These are phyloP conservation scores for Sebastes schlegelii DNA, from an alignment of 2,113 vertebrate genomes.

Conservation along the genomic window DNA sequence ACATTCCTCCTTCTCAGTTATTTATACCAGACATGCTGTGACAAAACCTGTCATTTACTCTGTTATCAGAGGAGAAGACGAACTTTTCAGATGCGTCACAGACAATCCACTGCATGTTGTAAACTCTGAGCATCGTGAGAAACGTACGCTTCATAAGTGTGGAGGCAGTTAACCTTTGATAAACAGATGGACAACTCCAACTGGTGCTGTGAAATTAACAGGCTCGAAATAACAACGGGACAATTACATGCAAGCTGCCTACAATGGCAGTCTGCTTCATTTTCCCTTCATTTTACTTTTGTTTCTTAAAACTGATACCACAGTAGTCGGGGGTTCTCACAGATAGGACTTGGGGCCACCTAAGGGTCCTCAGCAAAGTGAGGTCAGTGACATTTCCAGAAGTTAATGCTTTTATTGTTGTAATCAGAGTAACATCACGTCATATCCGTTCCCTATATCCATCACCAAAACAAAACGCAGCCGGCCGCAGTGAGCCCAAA, in stretches of 20 bases:
- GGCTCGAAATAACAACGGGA: conserved; percentile 77
- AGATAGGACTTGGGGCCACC: not conserved
- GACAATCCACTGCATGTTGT: conserved; percentile 46
- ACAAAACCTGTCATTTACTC: conserved; percentile 40
- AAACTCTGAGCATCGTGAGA: conserved; percentile 79
- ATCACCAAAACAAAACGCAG: too few relatives aligned
- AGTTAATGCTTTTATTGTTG: too few relatives aligned
- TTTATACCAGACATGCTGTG: conserved; percentile 43
- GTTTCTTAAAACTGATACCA: conserved; percentile 19
- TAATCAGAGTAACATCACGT: too few relatives aligned
- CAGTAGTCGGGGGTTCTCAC: not conserved
- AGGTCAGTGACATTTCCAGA: not conserved
- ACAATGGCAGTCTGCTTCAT: conserved; percentile 44
- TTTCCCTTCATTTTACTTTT: conserved; percentile 44
- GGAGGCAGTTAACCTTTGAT: conserved; percentile 95
- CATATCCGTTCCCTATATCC: too few relatives aligned
- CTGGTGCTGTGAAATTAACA: conserved; percentile 90
- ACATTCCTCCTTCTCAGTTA: conserved; percentile 12
- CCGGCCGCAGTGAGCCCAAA: too few relatives aligned
- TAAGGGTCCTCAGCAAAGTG: not conserved
- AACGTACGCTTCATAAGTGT: conserved; percentile 86
- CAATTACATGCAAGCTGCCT: conserved; percentile 58
- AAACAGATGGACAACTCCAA: conserved; percentile 92
- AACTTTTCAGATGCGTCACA: conserved; percentile 56
- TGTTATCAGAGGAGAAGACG: conserved; percentile 36